phyloP scores from a whole-genome alignment of 2,888 invertebrate genomes.

The Epinotia demarniana region DNA sequence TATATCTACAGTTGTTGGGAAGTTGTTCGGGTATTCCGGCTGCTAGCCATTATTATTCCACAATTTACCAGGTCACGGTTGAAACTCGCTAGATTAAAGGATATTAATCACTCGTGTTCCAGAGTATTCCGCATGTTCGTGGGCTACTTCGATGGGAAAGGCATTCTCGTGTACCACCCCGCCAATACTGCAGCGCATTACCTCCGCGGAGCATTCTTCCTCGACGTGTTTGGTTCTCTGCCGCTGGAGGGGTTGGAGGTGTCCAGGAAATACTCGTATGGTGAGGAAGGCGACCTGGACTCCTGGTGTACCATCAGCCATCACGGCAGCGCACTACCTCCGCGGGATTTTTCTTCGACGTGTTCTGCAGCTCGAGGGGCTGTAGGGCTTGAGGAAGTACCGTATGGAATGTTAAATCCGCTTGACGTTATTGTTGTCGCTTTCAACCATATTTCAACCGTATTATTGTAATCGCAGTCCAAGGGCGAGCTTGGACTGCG shows the following conservation, averaged over 20 bases:
- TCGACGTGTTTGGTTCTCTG: conserved; percentile 65
- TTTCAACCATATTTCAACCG: too few relatives aligned
- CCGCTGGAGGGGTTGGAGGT: conserved; percentile 66
- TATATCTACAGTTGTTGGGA: too few relatives aligned
- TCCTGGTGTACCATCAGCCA: background rate
- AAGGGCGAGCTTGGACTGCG: too few relatives aligned
- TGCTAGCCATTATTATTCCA: too few relatives aligned
- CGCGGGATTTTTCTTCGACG: background rate
- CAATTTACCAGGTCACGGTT: too few relatives aligned
- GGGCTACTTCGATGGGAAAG: conserved; percentile 68
- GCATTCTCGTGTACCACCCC: conserved; percentile 72
- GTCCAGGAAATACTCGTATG: conserved; percentile 52
- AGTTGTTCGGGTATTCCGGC: too few relatives aligned
- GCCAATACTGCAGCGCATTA: conserved; percentile 72
- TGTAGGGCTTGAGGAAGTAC: background rate
- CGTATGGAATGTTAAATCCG: background rate
- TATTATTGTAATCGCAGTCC: too few relatives aligned
- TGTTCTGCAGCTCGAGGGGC: background rate
- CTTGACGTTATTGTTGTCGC: too few relatives aligned
- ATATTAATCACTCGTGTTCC: background rate
- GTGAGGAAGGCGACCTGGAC: conserved; percentile 53
- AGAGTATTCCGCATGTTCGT: conserved; percentile 73
- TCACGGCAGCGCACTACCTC: background rate
- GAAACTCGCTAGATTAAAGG: too few relatives aligned
- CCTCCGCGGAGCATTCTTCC: conserved; percentile 65